These are phyloP conservation scores for Melanerpes aurifrons DNA, from an alignment of 2,113 vertebrate genomes.

Conservation along the genomic window DNA sequence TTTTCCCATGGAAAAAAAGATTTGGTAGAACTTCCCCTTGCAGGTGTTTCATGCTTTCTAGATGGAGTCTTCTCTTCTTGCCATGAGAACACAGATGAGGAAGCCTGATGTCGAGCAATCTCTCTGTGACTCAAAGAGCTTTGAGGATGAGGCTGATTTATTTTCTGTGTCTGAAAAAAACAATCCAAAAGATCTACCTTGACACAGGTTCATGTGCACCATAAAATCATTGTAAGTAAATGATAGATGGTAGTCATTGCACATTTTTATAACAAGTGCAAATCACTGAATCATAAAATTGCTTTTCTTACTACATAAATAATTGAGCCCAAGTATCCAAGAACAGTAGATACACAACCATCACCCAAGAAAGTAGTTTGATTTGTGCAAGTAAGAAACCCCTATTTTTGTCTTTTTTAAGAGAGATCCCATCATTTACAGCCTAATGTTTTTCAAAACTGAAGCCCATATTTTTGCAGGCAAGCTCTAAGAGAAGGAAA, in stretches of 20 bases:
- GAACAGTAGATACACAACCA: background rate
- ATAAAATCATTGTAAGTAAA: background rate
- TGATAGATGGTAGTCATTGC: background rate
- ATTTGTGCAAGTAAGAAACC: background rate
- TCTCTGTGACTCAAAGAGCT: conserved; percentile 82
- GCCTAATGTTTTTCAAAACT: background rate
- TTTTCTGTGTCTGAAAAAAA: conserved; percentile 67
- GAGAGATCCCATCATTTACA: background rate
- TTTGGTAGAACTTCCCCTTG: conserved; percentile 74
- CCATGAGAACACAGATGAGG: conserved; percentile 93
- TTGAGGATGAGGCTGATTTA: conserved; percentile 73
- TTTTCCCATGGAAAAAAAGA: conserved; percentile 74
- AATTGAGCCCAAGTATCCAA: background rate
- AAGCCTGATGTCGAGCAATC: conserved; percentile 86
- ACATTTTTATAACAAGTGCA: background rate
- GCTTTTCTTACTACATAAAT: background rate
- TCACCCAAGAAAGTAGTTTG: background rate
- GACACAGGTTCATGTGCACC: background rate
- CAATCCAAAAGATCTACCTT: background rate
- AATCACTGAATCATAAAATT: background rate
- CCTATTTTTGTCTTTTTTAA: background rate
- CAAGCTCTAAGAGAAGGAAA: background rate
- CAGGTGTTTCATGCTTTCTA: conserved; percentile 78
- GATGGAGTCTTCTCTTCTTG: conserved; percentile 82
- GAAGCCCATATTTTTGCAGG: background rate